phyloP scores from a whole-genome alignment of 1,140 invertebrate species.

The Achroia grisella region DNA sequence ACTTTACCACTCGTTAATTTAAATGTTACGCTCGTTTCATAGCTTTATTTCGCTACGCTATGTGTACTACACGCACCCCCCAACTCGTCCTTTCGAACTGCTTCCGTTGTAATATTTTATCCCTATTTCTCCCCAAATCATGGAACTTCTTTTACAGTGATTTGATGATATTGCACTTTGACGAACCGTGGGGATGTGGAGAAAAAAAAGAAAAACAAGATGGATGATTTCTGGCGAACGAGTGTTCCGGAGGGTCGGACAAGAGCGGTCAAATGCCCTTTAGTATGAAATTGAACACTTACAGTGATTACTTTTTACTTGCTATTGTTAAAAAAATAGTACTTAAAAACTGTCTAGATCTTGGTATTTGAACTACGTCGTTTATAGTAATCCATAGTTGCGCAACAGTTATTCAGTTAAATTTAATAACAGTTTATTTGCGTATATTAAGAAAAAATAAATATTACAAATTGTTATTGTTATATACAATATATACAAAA shows the following conservation, averaged over 20 bases:
- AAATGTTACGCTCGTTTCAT: conserved; percentile 13
- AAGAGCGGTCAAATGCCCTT: conserved; percentile 4
- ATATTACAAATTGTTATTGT: too few relatives aligned
- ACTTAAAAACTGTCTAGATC: too few relatives aligned
- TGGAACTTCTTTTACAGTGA: conserved; percentile 68
- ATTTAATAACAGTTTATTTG: too few relatives aligned
- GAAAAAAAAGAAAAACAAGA: conserved; percentile 58
- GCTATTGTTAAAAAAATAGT: conserved; percentile 4
- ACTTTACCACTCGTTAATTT: too few relatives aligned
- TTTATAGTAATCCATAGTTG: too few relatives aligned
- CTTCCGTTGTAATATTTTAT: conserved; percentile 66
- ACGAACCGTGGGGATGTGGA: conserved; percentile 39
- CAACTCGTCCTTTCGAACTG: conserved; percentile 43
- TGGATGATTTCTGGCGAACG: conserved; percentile 33
- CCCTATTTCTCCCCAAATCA: conserved; percentile 52
- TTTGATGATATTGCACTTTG: conserved; percentile 73
- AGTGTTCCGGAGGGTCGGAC: not conserved
- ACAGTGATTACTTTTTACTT: conserved; percentile 27
- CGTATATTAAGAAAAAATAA: too few relatives aligned
- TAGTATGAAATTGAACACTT: conserved; percentile 23
- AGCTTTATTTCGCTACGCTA: not conserved
- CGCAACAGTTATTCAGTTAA: too few relatives aligned
- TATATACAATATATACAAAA: too few relatives aligned
- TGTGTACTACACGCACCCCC: conserved; percentile 13
- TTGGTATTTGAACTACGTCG: too few relatives aligned